Evolutionary conservation across 30 jellyfish, hydroid and myxozoan genomes (phyloP), one percentile per base, ranked within the genome.

Genomic region (Nemopilema nomurai): DNA sequence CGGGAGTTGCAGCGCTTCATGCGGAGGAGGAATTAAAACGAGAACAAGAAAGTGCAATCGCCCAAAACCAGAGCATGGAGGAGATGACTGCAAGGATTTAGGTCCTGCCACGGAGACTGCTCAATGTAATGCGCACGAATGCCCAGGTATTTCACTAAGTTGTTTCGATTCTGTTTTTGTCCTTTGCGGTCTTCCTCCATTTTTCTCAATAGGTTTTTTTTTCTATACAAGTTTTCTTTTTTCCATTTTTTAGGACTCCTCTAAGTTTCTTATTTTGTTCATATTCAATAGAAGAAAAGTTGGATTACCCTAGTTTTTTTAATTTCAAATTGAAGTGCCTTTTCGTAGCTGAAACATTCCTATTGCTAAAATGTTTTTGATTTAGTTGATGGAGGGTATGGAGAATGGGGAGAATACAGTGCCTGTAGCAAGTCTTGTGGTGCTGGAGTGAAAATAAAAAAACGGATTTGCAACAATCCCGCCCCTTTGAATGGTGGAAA

Each of bases 311-410:
- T n/a, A n/a, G n/a, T n/a, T n/a, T n/a, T n/a, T n/a, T n/a, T n/a
- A n/a, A n/a, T n/a, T n/a, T n/a, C n/a, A n/a, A n/a, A n/a, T n/a
- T n/a, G n/a, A n/a, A n/a, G n/a, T n/a, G n/a, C n/a, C n/a, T n/a
- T n/a, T n/a, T n/a, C n/a, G n/a, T n/a, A n/a, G n/a, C n/a, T n/a
- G n/a, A n/a, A n/a, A n/a, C n/a, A n/a, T n/a, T n/a, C n/a, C n/a
- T n/a, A n/a, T 41, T 41, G 57, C 13, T 41, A 3, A 41, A 41
- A 3, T 41, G 6, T 41, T 41, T 41, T 3, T 41, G 13, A 41
- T 41, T 6, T 91, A 26, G 79, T 83, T 19, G 86, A 89, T 89
- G 97, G 97, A 8, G 80, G 87, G 0, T 89, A 96, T 96, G 80
- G 97, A 27, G 77, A 31, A 18, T 89, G 97, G 97, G 81, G 96